A percentile compares a stretch with the other conserved stretches of the same genome.
Evolutionary conservation across 2,113 vertebrate genomes (phyloP).

Genomic region (Puntigrus tetrazona): DNA sequence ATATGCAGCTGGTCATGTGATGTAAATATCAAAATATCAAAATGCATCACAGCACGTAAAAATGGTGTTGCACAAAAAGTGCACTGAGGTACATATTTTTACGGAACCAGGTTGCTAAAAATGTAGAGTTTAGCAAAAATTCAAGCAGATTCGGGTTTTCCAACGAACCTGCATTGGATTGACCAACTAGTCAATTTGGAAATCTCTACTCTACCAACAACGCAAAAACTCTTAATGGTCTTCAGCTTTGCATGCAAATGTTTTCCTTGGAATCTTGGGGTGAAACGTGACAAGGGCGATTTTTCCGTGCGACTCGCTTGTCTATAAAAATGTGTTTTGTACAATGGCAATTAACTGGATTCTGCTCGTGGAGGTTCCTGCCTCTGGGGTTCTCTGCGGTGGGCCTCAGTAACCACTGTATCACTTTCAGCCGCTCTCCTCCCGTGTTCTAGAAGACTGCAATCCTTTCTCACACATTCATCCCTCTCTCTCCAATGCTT

Average conservation of each 20-base stretch:
- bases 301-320: background rate
- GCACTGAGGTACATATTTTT: too few species aligned
- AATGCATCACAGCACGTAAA: too few species aligned
- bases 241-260: background rate
- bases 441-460: background rate
- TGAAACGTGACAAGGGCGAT: background rate
- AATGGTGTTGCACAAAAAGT: too few species aligned
- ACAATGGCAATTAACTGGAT: constrained; percentile 51
- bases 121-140: too few species aligned
- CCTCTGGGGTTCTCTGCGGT: constrained; percentile 19
- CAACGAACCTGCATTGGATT: background rate
- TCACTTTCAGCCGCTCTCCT: constrained; percentile 19
- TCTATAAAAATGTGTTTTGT: constrained; percentile 42
- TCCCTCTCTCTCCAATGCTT: constrained; percentile 16
- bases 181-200: background rate
- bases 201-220: background rate
- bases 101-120: too few species aligned
- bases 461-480: constrained; percentile 24
- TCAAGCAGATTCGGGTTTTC: too few species aligned
- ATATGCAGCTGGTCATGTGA: too few species aligned
- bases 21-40: too few species aligned
- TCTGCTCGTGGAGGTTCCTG: constrained; percentile 37
- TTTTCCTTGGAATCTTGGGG: background rate
- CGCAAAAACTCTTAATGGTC: background rate
- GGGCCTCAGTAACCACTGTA: constrained; percentile 35